Evolutionary conservation across 1,140 invertebrate genomes (phyloP).

Genomic region (Vanessa atalanta): DNA sequence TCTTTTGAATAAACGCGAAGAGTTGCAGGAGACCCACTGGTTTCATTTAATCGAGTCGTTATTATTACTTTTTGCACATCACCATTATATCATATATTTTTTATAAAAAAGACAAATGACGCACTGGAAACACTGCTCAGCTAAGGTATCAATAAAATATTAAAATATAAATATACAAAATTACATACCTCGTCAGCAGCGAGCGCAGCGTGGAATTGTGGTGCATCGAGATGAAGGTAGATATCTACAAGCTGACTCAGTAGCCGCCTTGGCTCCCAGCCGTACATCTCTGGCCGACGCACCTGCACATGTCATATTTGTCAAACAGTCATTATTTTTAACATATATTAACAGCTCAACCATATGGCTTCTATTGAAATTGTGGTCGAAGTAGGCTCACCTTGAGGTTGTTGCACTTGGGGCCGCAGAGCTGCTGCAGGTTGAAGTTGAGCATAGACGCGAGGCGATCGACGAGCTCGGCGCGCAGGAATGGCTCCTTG

Average conservation of each 20-base stretch:
- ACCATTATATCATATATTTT: too few relatives aligned
- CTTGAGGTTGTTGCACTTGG: conserved; percentile 98
- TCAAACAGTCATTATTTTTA: neutral
- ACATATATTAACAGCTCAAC: too few relatives aligned
- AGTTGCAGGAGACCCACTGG: too few relatives aligned
- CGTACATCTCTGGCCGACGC: conserved; percentile 96
- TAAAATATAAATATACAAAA: neutral
- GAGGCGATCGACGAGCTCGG: conserved; percentile 94
- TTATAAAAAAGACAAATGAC: too few relatives aligned
- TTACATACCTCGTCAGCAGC: conserved; percentile 90
- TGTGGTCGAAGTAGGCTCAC: conserved; percentile 68
- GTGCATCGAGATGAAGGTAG: conserved; percentile 97
- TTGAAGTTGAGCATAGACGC: conserved; percentile 99
- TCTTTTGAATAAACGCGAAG: too few relatives aligned
- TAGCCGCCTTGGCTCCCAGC: conserved; percentile 96
- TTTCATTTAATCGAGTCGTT: too few relatives aligned
- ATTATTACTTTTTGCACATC: too few relatives aligned
- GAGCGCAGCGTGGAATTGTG: conserved; percentile 93
- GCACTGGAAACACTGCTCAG: too few relatives aligned
- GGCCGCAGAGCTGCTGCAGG: conserved; percentile 97
- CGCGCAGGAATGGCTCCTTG: conserved; percentile 94
- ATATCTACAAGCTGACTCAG: conserved; percentile 96
- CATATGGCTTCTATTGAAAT: too few relatives aligned
- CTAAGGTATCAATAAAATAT: too few relatives aligned
- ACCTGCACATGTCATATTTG: conserved; percentile 74